Percentiles rank a stretch among this genome's conserved stretches.
These are phyloP conservation scores for Canis aureus DNA, from an alignment of 2,113 vertebrate genomes.

Conservation along the genomic window DNA sequence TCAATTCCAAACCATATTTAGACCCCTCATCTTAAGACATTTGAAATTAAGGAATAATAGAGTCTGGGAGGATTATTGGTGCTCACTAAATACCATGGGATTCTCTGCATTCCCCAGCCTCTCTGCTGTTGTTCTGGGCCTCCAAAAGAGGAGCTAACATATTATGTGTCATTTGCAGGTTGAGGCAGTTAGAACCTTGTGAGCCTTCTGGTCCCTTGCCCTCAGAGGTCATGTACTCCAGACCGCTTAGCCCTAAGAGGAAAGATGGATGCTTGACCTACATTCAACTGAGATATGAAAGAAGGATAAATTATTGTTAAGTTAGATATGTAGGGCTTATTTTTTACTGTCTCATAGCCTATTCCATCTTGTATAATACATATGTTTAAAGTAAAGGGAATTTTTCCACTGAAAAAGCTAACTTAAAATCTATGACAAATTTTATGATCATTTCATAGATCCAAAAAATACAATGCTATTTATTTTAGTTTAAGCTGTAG, in stretches of 20 bases:
- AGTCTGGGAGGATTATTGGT: neutral
- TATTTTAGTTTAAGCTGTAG: neutral
- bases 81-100: fast-evolving
- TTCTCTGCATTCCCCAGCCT: neutral
- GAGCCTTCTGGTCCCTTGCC: neutral
- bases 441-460: neutral
- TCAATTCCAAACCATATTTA: neutral
- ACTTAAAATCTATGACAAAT: neutral
- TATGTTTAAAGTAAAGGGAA: neutral
- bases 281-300: neutral
- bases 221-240: fast-evolving
- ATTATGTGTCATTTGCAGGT: neutral
- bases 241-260: fast-evolving
- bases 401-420: neutral
- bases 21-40: neutral
- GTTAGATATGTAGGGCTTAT: neutral
- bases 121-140: neutral
- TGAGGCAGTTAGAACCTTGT: neutral
- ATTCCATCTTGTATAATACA: neutral
- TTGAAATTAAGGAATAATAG: neutral
- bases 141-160: neutral
- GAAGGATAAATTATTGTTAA: neutral
- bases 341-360: neutral
- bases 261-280: fast-evolving
- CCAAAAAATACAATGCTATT: neutral